Evolutionary conservation across 2,888 invertebrate genomes (phyloP).

Genomic region (Apomyelois bistriatella): DNA sequence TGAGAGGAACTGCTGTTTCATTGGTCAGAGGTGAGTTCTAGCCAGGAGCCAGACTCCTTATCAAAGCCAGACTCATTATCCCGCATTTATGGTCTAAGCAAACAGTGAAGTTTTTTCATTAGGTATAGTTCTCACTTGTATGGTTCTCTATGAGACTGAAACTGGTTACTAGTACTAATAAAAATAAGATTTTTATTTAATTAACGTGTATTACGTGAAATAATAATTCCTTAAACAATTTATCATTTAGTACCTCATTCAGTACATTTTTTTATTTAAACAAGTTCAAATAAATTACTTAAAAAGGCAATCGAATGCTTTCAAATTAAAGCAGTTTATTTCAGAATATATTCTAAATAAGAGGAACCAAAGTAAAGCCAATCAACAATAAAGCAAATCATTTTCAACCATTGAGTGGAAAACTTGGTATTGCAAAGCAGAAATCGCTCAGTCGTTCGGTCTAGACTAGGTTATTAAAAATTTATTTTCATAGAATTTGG

Average conservation of each 20-base stretch:
- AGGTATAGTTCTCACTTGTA: not conserved
- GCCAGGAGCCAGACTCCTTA: conserved; percentile 6
- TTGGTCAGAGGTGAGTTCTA: too few relatives aligned
- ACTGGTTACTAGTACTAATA: conserved; percentile 17
- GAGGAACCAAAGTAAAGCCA: conserved; percentile 47
- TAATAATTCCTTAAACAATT: too few relatives aligned
- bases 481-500: conserved; percentile 57
- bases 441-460: conserved; percentile 59
- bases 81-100: conserved; percentile 9
- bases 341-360: conserved; percentile 64
- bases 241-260: too few relatives aligned
- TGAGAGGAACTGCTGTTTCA: too few relatives aligned
- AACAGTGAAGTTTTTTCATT: not conserved
- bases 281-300: too few relatives aligned
- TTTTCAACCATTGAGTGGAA: conserved; percentile 56
- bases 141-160: not conserved
- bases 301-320: too few relatives aligned
- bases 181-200: too few relatives aligned
- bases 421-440: conserved; percentile 60
- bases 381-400: conserved; percentile 63
- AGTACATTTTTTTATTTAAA: too few relatives aligned
- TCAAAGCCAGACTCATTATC: conserved; percentile 9
- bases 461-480: conserved; percentile 74
- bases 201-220: too few relatives aligned
- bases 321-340: too few relatives aligned